Evolutionary conservation across 1,140 invertebrate genomes (phyloP).

Genomic region (Drosophila ercepeae): DNA sequence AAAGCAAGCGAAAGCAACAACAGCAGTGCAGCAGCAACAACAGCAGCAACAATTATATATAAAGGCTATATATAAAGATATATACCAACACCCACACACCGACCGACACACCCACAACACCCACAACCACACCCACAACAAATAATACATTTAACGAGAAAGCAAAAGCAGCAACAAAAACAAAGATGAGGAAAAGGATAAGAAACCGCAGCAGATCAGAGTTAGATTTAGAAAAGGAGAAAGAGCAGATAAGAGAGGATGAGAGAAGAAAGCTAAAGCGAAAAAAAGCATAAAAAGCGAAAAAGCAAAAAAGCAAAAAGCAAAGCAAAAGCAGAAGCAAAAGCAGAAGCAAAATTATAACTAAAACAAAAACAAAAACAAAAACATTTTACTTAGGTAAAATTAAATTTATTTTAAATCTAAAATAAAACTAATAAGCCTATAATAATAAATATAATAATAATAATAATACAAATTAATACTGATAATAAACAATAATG

Average conservation of each 20-base stretch:
- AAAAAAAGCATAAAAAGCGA: conserved; percentile 18
- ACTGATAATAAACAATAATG: conserved; percentile 34
- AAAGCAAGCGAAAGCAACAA: conserved; percentile 25
- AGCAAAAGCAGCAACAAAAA: background rate
- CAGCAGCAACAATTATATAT: conserved; percentile 29
- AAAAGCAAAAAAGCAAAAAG: conserved; percentile 14
- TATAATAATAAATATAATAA: conserved; percentile 16
- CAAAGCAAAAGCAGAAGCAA: conserved; percentile 20
- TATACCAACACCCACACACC: conserved; percentile 16
- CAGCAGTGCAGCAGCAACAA: conserved; percentile 9
- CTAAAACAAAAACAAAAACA: conserved; percentile 26
- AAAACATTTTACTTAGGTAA: conserved; percentile 45
- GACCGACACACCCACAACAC: background rate
- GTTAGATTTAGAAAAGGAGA: background rate
- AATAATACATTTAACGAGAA: background rate
- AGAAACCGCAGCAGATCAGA: background rate
- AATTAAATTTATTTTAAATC: conserved; percentile 54
- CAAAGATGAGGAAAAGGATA: background rate
- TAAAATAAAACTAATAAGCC: conserved; percentile 51
- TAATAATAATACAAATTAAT: conserved; percentile 10
- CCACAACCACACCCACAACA: background rate
- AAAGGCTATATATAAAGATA: conserved; percentile 20
- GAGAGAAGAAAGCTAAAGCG: background rate
- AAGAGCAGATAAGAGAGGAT: background rate
- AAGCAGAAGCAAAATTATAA: conserved; percentile 4